phyloP scores from a whole-genome alignment of 2,888 invertebrate species.

The Piscicola geometra region DNA sequence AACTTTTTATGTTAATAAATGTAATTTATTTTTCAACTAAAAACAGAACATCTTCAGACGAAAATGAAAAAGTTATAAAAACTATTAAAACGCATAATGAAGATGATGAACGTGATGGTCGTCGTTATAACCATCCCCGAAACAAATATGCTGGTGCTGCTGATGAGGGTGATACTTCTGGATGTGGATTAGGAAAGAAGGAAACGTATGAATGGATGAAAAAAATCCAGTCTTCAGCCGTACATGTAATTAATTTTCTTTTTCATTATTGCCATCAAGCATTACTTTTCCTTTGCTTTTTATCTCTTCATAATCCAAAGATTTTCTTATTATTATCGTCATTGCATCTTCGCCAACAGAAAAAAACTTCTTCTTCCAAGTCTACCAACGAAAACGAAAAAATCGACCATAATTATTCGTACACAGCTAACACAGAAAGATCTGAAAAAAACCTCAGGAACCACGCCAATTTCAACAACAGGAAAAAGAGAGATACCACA shows the following conservation, averaged over 20 bases:
- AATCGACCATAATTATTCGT: slow-evolving; percentile 53
- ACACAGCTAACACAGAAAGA: slow-evolving; percentile 44
- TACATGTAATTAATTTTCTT: no score
- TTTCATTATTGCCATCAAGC: no score
- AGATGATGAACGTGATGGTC: no score
- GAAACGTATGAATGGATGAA: slow-evolving; percentile 88
- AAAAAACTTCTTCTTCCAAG: no score
- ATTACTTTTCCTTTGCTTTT: no score
- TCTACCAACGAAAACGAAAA: no score
- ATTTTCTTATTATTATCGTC: no score
- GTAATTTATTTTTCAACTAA: neutral
- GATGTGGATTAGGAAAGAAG: slow-evolving; percentile 69
- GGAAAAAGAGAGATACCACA: neutral
- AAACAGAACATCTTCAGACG: neutral
- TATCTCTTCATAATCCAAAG: no score
- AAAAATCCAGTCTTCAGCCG: slow-evolving; percentile 66
- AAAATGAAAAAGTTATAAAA: neutral
- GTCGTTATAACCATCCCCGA: no score
- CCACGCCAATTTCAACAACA: neutral
- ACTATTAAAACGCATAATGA: slow-evolving; percentile 2
- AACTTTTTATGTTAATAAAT: neutral
- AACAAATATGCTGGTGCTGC: no score
- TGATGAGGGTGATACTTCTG: no score
- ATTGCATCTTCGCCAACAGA: no score
- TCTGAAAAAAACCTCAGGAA: neutral